Conservation (phyloP, 2,888 invertebrate genomes). For the Plusia festucae region DNA sequence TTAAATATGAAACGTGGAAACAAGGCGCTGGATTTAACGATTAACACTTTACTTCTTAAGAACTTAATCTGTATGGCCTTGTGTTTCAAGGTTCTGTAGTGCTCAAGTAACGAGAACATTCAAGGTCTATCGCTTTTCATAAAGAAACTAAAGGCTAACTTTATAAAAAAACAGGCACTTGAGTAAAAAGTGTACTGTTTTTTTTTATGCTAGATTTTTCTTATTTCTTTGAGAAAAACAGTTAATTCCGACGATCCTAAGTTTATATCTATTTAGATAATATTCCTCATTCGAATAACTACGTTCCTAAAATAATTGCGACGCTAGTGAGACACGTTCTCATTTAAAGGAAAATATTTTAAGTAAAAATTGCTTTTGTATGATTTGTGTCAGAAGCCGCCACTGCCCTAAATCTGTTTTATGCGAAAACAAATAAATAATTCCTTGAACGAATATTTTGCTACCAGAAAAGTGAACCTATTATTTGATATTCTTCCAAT, state of each 20-base stretch:
- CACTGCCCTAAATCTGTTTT: too few species aligned
- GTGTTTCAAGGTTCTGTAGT: constrained; percentile 7
- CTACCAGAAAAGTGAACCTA: neutral
- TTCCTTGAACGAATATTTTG: neutral
- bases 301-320: too few species aligned
- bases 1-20: constrained; percentile 23
- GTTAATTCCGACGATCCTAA: neutral
- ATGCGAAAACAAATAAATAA: too few species aligned
- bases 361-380: too few species aligned
- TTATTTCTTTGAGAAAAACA: neutral
- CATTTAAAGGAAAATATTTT: too few species aligned
- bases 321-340: too few species aligned
- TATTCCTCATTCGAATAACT: too few species aligned
- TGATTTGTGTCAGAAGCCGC: too few species aligned
- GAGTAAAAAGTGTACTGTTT: neutral
- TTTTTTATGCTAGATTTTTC: neutral
- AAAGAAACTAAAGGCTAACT: constrained; percentile 12
- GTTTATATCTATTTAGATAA: too few species aligned
- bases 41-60: constrained; percentile 25
- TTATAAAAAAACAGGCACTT: constrained; percentile 26
- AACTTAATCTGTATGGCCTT: constrained; percentile 31
- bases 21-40: constrained; percentile 34
- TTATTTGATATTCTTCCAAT: neutral
- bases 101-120: constrained; percentile 22
- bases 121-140: constrained; percentile 28